These are phyloP conservation scores for Dallia pectoralis DNA, from an alignment of 2,797 vertebrate genomes.

Conservation along the genomic window DNA sequence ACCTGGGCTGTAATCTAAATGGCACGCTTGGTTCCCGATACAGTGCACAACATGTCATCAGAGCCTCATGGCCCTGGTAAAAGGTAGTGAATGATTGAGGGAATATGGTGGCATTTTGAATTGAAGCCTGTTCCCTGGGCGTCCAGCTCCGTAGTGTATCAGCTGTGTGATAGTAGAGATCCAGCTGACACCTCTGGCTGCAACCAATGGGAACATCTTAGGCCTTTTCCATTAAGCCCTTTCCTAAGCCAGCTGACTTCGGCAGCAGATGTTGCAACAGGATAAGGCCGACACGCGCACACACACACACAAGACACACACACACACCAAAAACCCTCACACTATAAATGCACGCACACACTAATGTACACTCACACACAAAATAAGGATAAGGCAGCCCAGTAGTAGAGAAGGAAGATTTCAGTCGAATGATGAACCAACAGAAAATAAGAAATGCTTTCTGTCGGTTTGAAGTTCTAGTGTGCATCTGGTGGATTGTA, in stretches of 20 bases:
- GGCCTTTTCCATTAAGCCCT: slow-evolving; percentile 69
- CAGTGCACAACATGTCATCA: too few species aligned
- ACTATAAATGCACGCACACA: background rate
- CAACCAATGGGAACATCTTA: slow-evolving; percentile 56
- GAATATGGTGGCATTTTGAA: too few species aligned
- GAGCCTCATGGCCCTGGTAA: too few species aligned
- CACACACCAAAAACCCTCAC: background rate
- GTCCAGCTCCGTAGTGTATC: slow-evolving; percentile 5
- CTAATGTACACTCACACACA: background rate
- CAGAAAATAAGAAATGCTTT: slow-evolving; percentile 36
- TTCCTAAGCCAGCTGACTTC: slow-evolving; percentile 67
- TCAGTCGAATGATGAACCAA: slow-evolving; percentile 50
- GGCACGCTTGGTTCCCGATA: too few species aligned
- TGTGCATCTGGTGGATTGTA: too few species aligned
- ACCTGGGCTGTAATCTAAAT: slow-evolving; percentile 4
- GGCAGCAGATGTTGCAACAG: slow-evolving; percentile 70
- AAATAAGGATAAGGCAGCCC: slow-evolving; percentile 67
- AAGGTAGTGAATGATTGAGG: too few species aligned
- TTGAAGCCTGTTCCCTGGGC: too few species aligned
- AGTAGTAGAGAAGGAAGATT: slow-evolving; percentile 59
- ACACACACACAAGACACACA: background rate
- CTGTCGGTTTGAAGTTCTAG: slow-evolving; percentile 34
- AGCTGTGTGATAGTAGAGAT: slow-evolving; percentile 48
- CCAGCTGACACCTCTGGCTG: slow-evolving; percentile 52
- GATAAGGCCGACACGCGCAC: slow-evolving; percentile 57